Evolutionary conservation across 2,113 vertebrate genomes (phyloP).

Genomic region (Leuciscus idus): DNA sequence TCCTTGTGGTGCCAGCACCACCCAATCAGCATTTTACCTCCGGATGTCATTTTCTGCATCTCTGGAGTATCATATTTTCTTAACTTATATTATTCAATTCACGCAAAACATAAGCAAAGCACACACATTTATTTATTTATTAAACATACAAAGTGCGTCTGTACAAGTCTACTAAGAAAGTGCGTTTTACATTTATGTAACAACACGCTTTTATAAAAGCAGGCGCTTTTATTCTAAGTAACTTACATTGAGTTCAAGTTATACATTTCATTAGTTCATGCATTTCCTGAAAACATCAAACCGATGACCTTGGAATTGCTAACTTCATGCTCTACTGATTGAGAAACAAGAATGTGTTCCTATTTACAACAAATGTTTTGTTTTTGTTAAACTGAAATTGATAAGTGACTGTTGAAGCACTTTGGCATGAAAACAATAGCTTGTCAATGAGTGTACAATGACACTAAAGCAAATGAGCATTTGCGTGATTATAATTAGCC

Average conservation of each 20-base stretch:
- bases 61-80: too few species aligned
- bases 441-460: slow-evolving; percentile 49
- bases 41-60: too few species aligned
- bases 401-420: slow-evolving; percentile 51
- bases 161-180: too few species aligned
- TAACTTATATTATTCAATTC: too few species aligned
- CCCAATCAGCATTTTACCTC: too few species aligned
- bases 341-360: neutral
- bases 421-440: slow-evolving; percentile 35
- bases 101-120: too few species aligned
- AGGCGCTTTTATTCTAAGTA: neutral
- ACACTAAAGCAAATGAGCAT: slow-evolving; percentile 51
- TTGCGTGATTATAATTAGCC: slow-evolving; percentile 47
- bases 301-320: neutral
- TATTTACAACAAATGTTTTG: slow-evolving; percentile 57
- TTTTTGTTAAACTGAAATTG: slow-evolving; percentile 51
- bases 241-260: neutral
- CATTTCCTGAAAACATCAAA: neutral
- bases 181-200: neutral
- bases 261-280: neutral
- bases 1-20: too few species aligned
- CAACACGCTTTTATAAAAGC: too few species aligned
- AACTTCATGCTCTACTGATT: neutral
- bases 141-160: too few species aligned
- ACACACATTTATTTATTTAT: too few species aligned